A percentile compares a stretch with the other conserved stretches of the same genome.
Evolutionary conservation across 2,797 vertebrate genomes (phyloP).

Genomic region (Sorex maritimensis): DNA sequence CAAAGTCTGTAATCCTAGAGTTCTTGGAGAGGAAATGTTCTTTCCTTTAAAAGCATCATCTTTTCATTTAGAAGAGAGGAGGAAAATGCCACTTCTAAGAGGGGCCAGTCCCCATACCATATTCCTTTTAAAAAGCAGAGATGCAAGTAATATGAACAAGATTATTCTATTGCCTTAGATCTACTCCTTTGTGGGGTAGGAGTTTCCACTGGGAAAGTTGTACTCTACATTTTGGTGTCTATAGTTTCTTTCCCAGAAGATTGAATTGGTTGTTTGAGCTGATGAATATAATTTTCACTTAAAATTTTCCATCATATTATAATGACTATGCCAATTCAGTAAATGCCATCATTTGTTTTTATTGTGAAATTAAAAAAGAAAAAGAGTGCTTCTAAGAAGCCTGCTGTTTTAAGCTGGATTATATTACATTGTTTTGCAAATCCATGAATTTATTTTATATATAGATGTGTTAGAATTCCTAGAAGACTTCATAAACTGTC

Average conservation of each 20-base stretch:
- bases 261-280: not conserved
- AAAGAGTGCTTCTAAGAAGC: conserved; percentile 41
- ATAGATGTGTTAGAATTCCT: conserved; percentile 60
- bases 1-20: not conserved
- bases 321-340: conserved; percentile 64
- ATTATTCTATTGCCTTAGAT: not conserved
- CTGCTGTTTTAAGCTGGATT: conserved; percentile 55
- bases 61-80: conserved; percentile 31
- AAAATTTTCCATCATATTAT: conserved; percentile 47
- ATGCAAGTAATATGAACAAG: not conserved
- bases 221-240: not conserved
- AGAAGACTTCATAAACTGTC: conserved; percentile 3
- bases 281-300: conserved; percentile 34
- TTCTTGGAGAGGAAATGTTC: not conserved
- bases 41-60: not conserved
- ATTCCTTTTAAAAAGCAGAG: not conserved
- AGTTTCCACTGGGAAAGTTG: conserved; percentile 30
- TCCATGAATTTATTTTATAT: conserved; percentile 57
- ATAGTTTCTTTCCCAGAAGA: not conserved
- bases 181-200: not conserved
- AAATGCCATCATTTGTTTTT: conserved; percentile 61
- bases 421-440: conserved; percentile 19
- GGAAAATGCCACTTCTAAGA: not conserved
- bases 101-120: not conserved
- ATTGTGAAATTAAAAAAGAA: not conserved